Conservation (phyloP, 2,888 invertebrate genomes). For the Hymenopus coronatus region DNA sequence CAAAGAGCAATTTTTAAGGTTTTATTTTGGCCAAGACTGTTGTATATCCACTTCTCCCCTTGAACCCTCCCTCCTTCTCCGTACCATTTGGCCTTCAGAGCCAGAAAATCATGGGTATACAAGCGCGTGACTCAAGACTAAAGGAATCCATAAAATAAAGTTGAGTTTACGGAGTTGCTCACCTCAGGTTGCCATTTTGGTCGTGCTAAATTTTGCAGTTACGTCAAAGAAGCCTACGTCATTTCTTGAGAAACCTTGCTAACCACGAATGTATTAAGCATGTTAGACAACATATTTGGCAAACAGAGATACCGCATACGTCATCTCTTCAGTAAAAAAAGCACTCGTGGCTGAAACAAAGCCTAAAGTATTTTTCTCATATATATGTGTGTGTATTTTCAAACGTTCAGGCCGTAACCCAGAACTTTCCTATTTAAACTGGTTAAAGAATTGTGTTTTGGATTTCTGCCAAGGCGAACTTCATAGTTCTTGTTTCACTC, state of each 20-base stretch:
- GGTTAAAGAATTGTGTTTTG: neutral
- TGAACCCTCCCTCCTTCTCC: neutral
- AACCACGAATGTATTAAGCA: neutral
- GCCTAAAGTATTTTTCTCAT: neutral
- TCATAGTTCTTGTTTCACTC: neutral
- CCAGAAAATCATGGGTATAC: neutral
- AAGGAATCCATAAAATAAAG: neutral
- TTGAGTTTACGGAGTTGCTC: neutral
- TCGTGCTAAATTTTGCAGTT: neutral
- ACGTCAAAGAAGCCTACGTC: neutral
- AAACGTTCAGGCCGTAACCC: neutral
- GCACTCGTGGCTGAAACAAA: neutral
- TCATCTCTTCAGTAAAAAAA: neutral
- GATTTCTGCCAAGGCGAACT: neutral
- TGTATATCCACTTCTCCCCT: neutral
- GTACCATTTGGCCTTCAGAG: neutral
- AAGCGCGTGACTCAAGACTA: neutral
- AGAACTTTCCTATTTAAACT: neutral
- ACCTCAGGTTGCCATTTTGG: neutral
- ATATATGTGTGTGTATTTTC: neutral
- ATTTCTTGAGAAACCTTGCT: neutral
- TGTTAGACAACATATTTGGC: neutral
- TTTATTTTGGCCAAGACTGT: neutral
- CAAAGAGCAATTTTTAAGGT: neutral
- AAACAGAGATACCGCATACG: neutral